phyloP scores from a whole-genome alignment of 2,797 vertebrate species.

The Hyperoplus immaculatus region DNA sequence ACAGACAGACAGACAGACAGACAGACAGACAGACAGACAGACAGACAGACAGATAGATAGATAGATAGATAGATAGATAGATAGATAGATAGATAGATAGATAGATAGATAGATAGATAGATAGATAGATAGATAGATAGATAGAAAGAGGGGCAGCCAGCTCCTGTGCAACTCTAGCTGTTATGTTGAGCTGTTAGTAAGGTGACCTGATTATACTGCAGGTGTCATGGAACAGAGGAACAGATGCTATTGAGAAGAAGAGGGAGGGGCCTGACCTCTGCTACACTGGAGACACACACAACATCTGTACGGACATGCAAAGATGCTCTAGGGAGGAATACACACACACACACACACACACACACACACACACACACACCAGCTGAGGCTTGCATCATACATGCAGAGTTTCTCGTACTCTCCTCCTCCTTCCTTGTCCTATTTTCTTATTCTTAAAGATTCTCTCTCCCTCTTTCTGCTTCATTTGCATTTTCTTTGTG shows the following conservation, averaged over 20 bases:
- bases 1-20: no score
- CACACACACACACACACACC: slow-evolving; percentile 23
- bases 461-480: slow-evolving; percentile 54
- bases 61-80: no score
- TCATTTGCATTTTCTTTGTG: slow-evolving; percentile 64
- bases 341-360: slow-evolving; percentile 31
- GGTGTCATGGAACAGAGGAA: slow-evolving; percentile 70
- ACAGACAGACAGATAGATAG: no score
- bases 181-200: slow-evolving; percentile 71
- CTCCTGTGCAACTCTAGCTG: slow-evolving; percentile 57
- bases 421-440: slow-evolving; percentile 19
- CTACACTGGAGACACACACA: slow-evolving; percentile 54
- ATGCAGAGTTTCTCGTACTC: slow-evolving; percentile 12
- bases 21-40: no score
- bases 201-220: slow-evolving; percentile 81
- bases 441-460: slow-evolving; percentile 33
- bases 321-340: slow-evolving; percentile 66
- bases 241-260: slow-evolving; percentile 71
- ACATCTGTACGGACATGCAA: slow-evolving; percentile 76
- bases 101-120: no score
- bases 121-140: no score
- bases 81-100: no score
- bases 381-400: slow-evolving; percentile 37
- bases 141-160: slow-evolving; percentile 33
- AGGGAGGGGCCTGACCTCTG: slow-evolving; percentile 64